Evolutionary conservation across 2,113 vertebrate genomes (phyloP).

Genomic region (Montifringilla adamsi): DNA sequence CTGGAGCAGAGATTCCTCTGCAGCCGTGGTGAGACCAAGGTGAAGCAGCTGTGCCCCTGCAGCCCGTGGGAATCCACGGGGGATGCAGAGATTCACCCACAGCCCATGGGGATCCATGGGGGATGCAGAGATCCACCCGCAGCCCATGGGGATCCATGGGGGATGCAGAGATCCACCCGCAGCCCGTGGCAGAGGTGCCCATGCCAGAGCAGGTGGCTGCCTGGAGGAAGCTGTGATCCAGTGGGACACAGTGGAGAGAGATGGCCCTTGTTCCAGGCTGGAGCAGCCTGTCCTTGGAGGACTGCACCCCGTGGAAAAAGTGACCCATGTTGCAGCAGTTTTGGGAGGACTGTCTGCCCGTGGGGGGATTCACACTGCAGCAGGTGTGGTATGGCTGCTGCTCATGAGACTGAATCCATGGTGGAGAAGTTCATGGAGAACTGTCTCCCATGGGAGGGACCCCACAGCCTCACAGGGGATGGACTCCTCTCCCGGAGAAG

Average conservation of each 20-base stretch:
- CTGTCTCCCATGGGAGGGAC: not conserved
- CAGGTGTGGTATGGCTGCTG: not conserved
- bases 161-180: not conserved
- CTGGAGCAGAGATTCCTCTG: not conserved
- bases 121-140: too few species aligned
- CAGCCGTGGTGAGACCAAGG: not conserved
- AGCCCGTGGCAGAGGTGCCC: not conserved
- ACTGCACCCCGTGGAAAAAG: not conserved
- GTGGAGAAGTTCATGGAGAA: not conserved
- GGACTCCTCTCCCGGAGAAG: not conserved
- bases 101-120: too few species aligned
- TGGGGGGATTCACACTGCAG: not conserved
- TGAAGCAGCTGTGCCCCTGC: not conserved
- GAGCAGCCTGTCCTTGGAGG: not conserved
- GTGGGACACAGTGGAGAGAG: too few species aligned
- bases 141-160: rapidly evolving
- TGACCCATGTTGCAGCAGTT: not conserved
- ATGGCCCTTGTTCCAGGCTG: too few species aligned
- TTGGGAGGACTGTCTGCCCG: not conserved
- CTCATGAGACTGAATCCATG: rapidly evolving
- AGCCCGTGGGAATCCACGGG: rapidly evolving
- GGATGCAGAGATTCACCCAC: not conserved
- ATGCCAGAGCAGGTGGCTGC: too few species aligned
- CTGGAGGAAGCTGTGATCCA: not conserved
- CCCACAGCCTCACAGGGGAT: rapidly evolving